phyloP scores from a whole-genome alignment of 2,113 vertebrate species.

The Cinclus cinclus region DNA sequence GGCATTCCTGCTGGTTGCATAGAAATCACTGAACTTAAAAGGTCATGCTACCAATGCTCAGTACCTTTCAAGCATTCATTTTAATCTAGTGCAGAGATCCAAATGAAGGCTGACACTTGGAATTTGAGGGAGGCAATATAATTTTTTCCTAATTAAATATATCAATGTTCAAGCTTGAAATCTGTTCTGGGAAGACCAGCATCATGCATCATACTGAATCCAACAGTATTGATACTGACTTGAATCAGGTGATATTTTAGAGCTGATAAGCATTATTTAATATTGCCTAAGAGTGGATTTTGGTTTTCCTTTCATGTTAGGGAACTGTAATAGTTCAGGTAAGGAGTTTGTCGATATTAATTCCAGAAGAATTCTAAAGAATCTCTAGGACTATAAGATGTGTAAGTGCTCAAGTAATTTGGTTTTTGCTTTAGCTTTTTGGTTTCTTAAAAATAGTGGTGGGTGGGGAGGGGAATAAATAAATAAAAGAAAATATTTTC shows the following conservation, averaged over 20 bases:
- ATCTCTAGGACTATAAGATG: not conserved
- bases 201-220: not conserved
- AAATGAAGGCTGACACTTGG: not conserved
- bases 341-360: not conserved
- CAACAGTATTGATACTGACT: not conserved
- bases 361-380: not conserved
- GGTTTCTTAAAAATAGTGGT: not conserved
- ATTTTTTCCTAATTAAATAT: constrained; percentile 17
- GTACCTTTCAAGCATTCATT: not conserved
- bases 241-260: not conserved
- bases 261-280: not conserved
- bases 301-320: constrained; percentile 6
- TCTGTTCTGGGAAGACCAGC: not conserved
- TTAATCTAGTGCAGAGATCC: not conserved
- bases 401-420: not conserved
- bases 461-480: not conserved
- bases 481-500: not conserved
- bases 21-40: constrained; percentile 12
- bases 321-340: not conserved
- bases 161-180: not conserved
- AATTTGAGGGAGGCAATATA: not conserved
- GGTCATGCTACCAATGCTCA: not conserved
- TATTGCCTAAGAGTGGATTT: not conserved
- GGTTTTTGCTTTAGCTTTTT: not conserved
- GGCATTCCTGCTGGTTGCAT: not conserved